These are phyloP conservation scores for Andricus curvator DNA, from an alignment of 2,888 invertebrate species.

Conservation along the genomic window DNA sequence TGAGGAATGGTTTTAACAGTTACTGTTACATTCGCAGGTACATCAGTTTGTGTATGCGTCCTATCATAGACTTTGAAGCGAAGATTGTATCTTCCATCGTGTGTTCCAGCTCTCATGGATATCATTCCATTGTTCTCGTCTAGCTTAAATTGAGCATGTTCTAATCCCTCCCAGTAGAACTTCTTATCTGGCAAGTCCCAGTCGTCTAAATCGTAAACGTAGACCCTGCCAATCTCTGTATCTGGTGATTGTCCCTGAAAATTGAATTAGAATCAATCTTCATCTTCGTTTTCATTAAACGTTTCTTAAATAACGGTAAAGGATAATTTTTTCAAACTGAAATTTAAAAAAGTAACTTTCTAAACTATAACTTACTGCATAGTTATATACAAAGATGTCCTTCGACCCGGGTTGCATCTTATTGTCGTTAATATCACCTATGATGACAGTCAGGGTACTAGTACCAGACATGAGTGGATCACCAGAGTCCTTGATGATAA, in stretches of 20 bases:
- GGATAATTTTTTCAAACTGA: neutral
- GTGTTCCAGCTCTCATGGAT: conserved; percentile 95
- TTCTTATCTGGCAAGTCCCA: conserved; percentile 99
- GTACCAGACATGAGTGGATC: conserved; percentile 98
- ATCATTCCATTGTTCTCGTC: conserved; percentile 97
- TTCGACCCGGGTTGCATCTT: conserved; percentile 99
- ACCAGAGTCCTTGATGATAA: conserved; percentile 98
- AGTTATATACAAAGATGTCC: conserved; percentile 98
- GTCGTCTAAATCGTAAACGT: conserved; percentile 98
- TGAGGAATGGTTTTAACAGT: conserved; percentile 96
- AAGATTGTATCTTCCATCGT: conserved; percentile 91
- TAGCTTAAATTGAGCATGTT: conserved; percentile 92
- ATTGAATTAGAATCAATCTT: conserved; percentile 18
- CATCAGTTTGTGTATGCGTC: conserved; percentile 96
- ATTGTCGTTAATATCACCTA: conserved; percentile 99
- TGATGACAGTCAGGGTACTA: conserved; percentile 96
- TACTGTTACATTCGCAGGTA: conserved; percentile 97
- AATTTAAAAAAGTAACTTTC: too few species aligned
- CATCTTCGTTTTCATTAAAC: neutral
- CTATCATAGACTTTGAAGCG: conserved; percentile 94
- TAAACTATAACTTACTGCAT: conserved; percentile 80
- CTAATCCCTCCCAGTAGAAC: conserved; percentile 94
- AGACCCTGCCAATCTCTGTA: conserved; percentile 95
- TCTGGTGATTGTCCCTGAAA: conserved; percentile 91
- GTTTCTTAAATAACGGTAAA: too few species aligned